Conservation (phyloP, 2,113 vertebrate species). For the Chloropsis hardwickii region DNA sequence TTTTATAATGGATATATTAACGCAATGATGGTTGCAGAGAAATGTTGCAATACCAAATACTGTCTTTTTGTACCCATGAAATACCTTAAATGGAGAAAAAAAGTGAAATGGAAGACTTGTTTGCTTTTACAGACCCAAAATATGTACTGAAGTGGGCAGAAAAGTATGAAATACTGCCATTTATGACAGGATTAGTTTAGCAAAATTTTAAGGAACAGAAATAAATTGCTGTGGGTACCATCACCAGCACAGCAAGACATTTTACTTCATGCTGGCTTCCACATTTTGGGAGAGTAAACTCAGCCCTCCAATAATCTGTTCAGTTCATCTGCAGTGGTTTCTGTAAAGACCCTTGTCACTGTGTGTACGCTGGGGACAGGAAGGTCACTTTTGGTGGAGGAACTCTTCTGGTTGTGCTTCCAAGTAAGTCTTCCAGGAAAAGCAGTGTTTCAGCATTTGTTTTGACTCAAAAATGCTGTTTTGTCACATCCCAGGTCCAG, state of each 20-base stretch:
- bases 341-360: accelerated
- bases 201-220: background rate
- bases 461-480: background rate
- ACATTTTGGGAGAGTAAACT: background rate
- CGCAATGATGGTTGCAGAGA: background rate
- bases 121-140: background rate
- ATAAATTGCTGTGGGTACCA: background rate
- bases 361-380: background rate
- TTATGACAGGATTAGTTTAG: background rate
- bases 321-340: background rate
- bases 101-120: background rate
- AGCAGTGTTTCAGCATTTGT: background rate
- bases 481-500: background rate
- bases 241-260: background rate
- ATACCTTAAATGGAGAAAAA: background rate
- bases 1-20: background rate
- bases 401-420: background rate
- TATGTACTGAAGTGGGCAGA: background rate
- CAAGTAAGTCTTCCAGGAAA: slow-evolving; percentile 1
- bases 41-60: background rate
- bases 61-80: background rate
- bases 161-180: background rate
- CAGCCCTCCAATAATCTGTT: background rate
- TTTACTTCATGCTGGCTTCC: background rate
- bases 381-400: background rate